phyloP scores from a whole-genome alignment of 2,888 invertebrate species.

The Callimorpha dominula region DNA sequence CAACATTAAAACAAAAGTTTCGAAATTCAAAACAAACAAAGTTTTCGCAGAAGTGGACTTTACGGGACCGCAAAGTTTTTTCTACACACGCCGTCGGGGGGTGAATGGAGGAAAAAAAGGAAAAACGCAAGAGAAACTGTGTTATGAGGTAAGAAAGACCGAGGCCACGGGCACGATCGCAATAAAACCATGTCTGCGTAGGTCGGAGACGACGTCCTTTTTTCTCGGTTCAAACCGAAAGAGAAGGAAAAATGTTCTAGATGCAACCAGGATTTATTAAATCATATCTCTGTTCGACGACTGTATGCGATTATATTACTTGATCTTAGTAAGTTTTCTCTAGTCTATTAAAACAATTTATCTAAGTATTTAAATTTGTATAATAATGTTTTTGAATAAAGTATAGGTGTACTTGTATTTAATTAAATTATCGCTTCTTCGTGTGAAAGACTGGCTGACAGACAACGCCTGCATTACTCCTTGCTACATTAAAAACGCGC shows the following conservation, averaged over 20 bases:
- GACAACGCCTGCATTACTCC: not conserved
- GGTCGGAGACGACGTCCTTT: slow-evolving; percentile 76
- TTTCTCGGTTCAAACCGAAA: slow-evolving; percentile 67
- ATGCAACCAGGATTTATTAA: slow-evolving; percentile 45
- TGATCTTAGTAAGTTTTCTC: not conserved
- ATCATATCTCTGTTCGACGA: slow-evolving; percentile 38
- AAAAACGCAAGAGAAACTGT: slow-evolving; percentile 78
- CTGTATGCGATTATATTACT: slow-evolving; percentile 19
- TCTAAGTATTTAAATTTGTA: not conserved
- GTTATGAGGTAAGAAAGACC: slow-evolving; percentile 84
- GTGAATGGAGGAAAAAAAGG: slow-evolving; percentile 60
- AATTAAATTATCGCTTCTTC: not conserved
- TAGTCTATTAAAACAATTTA: not conserved
- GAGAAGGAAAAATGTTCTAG: slow-evolving; percentile 64
- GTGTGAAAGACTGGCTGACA: not conserved
- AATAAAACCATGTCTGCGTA: slow-evolving; percentile 83
- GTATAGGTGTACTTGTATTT: not conserved
- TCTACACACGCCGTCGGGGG: slow-evolving; percentile 65
- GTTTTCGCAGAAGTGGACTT: slow-evolving; percentile 52
- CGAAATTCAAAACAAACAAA: slow-evolving; percentile 58
- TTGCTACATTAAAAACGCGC: not conserved
- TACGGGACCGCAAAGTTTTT: slow-evolving; percentile 64
- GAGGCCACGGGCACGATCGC: slow-evolving; percentile 80
- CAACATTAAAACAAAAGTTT: slow-evolving; percentile 49
- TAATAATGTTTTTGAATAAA: not conserved